Base-by-base conservation (phyloP, 1,140 invertebrate genomes). In the Musca domestica region DNA sequence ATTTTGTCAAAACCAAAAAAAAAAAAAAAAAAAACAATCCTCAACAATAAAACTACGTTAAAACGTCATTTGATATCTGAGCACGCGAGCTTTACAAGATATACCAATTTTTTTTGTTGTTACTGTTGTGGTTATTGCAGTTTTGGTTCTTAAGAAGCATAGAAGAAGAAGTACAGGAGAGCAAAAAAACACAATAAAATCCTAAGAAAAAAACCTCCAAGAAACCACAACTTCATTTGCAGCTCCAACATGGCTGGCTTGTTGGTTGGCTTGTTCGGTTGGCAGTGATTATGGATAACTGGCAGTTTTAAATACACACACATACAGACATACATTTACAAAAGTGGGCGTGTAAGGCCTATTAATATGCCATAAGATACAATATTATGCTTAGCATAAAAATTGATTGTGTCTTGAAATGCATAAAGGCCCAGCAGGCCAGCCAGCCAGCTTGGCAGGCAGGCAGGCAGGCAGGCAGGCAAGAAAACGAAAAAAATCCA, bases 341-440 rank as follows among this genome's bases (percentile, higher is more conserved):
- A 56, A 61, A 61, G 56, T 61, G 56, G 56, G 56, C 56, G 56
- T 61, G 56, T 61, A 34, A 61, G 56, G 56, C 56, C 30, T 61
- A 61, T 61, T 61, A 61, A 61, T 34, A 61, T 34, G 56, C 56
- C 30, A 61, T 61, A 61, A 61, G 56, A 61, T 61, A 61, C 56
- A 61, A 41, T 41, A 61, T 58, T 61, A 61, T 61, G 22, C 17
- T 17, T 30, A 61, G 34, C 56, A 61, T 61, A 61, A 61, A 61
- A 61, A 34, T 34, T 61, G 34, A 61, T 61, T 34, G 34, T 41
- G 34, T 41, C 34, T 41, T 41, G 34, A 12, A 30, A 41, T 41
- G 34, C 34, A 41, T 5, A 10, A 5, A 41, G 5, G 27, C 27
- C 34, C 6, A 20, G 4, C n/a, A 51, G 3, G 48, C 48, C 19